A percentile compares a stretch with the other conserved stretches of the same genome.
Evolutionary conservation across 2,888 invertebrate species (phyloP).

Genomic region (Phaedon cochleariae): DNA sequence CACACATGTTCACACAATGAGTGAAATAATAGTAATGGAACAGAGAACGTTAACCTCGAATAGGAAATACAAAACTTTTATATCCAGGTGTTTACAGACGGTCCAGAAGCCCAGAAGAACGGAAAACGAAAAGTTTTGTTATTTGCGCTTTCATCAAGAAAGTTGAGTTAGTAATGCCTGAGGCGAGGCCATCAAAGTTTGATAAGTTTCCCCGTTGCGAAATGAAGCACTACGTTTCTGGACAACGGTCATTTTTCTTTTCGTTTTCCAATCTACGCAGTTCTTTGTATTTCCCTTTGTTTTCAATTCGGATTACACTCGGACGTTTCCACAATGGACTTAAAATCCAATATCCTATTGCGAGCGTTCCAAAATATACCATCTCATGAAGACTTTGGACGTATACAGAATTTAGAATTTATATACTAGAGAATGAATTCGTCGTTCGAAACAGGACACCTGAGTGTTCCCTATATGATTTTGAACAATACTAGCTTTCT

Average conservation of each 20-base stretch:
- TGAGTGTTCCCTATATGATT: too few relatives aligned
- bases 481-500: too few relatives aligned
- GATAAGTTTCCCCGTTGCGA: slow-evolving; percentile 60
- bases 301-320: slow-evolving; percentile 42
- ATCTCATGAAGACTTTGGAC: not conserved
- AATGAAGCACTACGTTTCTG: slow-evolving; percentile 52
- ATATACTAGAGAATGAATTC: not conserved
- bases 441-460: too few relatives aligned
- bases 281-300: slow-evolving; percentile 49
- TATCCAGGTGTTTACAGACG: slow-evolving; percentile 55
- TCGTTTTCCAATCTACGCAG: slow-evolving; percentile 63
- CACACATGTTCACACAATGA: too few relatives aligned
- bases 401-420: not conserved
- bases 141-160: slow-evolving; percentile 62
- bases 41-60: slow-evolving; percentile 22
- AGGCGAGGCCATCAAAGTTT: slow-evolving; percentile 62
- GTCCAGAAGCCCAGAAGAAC: slow-evolving; percentile 35
- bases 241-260: slow-evolving; percentile 66
- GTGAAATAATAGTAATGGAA: slow-evolving; percentile 28
- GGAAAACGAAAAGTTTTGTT: slow-evolving; percentile 54
- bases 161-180: slow-evolving; percentile 55
- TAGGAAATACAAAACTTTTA: slow-evolving; percentile 47
- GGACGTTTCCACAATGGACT: slow-evolving; percentile 21
- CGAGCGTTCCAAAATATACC: not conserved
- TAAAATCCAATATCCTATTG: not conserved